A percentile compares a stretch with the other conserved stretches of the same genome.
Evolutionary conservation across 2,113 vertebrate species (phyloP).

Genomic region (Odocoileus virginianus): DNA sequence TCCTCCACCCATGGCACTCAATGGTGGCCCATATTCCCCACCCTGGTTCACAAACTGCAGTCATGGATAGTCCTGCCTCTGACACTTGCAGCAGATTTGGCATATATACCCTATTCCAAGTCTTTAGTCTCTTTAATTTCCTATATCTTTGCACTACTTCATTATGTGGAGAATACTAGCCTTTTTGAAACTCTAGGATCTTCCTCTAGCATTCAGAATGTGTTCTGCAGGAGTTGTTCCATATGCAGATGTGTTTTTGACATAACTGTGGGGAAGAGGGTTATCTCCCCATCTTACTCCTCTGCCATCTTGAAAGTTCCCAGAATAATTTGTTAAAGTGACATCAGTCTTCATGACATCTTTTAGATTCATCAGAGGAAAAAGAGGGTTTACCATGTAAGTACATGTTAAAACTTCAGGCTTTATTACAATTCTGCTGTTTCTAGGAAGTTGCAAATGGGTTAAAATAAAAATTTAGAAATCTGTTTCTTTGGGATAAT

Average conservation of each 20-base stretch:
- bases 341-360: not conserved
- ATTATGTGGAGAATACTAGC: not conserved
- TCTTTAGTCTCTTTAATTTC: not conserved
- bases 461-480: slow-evolving; percentile 6
- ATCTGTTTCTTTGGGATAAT: not conserved
- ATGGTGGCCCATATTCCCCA: not conserved
- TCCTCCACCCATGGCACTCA: not conserved
- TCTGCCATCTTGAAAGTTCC: not conserved
- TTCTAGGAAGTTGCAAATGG: slow-evolving; percentile 6
- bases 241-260: not conserved
- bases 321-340: not conserved
- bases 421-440: not conserved
- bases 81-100: not conserved
- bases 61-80: not conserved
- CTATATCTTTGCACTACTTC: not conserved
- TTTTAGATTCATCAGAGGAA: not conserved
- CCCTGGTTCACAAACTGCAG: not conserved
- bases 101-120: not conserved
- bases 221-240: not conserved
- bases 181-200: not conserved
- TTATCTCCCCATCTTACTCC: not conserved
- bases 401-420: not conserved
- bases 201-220: not conserved
- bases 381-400: not conserved
- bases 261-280: not conserved